Conservation (phyloP, 2,888 invertebrate genomes). For the Papilio protenor region DNA sequence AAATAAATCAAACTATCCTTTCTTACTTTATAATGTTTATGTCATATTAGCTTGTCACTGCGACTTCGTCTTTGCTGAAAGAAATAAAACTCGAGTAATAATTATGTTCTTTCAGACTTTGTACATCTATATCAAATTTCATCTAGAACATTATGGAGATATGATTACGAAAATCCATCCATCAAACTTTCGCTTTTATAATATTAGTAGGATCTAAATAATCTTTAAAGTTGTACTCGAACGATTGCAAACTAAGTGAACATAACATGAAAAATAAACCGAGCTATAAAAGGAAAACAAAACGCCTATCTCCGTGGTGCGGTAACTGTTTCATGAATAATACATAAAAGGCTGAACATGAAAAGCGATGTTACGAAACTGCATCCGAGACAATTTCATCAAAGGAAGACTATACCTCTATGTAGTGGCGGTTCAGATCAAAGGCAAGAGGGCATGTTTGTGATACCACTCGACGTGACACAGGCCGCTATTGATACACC, state of each 20-base stretch:
- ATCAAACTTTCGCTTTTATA: neutral
- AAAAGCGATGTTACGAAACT: constrained; percentile 51
- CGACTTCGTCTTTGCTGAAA: too few relatives aligned
- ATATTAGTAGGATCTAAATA: neutral
- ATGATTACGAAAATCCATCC: too few relatives aligned
- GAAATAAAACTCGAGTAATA: neutral
- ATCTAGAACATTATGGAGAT: too few relatives aligned
- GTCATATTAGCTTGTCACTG: too few relatives aligned
- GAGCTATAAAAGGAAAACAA: constrained; percentile 32
- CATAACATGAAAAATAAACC: constrained; percentile 17
- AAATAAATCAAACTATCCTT: too few relatives aligned
- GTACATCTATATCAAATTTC: too few relatives aligned
- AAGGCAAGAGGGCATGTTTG: constrained; percentile 56
- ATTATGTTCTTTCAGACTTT: too few relatives aligned
- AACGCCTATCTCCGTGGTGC: constrained; percentile 23
- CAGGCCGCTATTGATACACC: constrained; percentile 53
- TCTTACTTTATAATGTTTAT: too few relatives aligned
- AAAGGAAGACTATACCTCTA: constrained; percentile 49
- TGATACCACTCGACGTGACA: constrained; percentile 49
- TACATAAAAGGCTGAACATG: constrained; percentile 49
- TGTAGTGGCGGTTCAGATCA: constrained; percentile 49
- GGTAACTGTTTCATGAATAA: constrained; percentile 52
- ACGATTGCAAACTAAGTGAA: neutral
- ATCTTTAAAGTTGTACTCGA: neutral
- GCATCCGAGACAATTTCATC: constrained; percentile 57